Conservation (phyloP, 1,140 invertebrate species). For the Solen grandis region DNA sequence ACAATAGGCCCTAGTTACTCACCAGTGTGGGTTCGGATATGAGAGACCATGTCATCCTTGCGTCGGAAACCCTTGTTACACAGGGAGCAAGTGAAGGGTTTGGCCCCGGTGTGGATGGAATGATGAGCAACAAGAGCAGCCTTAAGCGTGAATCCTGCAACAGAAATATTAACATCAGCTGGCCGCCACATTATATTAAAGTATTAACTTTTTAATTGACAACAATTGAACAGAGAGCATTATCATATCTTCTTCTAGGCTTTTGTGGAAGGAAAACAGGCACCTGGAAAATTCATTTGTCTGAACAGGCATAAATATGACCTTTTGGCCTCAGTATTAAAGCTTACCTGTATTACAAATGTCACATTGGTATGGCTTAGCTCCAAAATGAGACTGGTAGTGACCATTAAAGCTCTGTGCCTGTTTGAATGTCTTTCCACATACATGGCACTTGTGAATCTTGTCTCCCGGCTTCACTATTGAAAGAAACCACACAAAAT, state of each 20-base stretch:
- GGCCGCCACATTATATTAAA: too few relatives aligned
- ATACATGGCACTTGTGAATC: constrained; percentile 42
- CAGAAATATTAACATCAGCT: not conserved
- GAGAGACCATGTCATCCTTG: constrained; percentile 87
- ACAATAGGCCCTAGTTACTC: too few relatives aligned
- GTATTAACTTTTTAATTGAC: too few relatives aligned
- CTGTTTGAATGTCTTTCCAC: constrained; percentile 52
- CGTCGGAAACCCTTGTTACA: constrained; percentile 94
- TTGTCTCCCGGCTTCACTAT: constrained; percentile 41
- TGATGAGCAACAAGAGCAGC: constrained; percentile 84
- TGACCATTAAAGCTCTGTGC: constrained; percentile 43
- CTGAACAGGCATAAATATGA: too few relatives aligned
- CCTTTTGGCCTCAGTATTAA: too few relatives aligned
- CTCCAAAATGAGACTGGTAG: constrained; percentile 50
- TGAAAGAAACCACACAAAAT: too few relatives aligned
- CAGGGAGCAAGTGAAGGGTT: constrained; percentile 86
- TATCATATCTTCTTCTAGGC: too few relatives aligned
- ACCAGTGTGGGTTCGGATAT: constrained; percentile 96
- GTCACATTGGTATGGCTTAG: constrained; percentile 47
- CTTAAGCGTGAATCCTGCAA: constrained; percentile 46
- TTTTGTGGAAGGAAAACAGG: too few relatives aligned
- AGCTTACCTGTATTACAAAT: constrained; percentile 39
- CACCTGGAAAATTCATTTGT: too few relatives aligned
- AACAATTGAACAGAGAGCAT: too few relatives aligned
- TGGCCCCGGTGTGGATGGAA: constrained; percentile 87